Base-by-base conservation (phyloP, 2,888 invertebrate genomes). In the Macropis europaea region DNA sequence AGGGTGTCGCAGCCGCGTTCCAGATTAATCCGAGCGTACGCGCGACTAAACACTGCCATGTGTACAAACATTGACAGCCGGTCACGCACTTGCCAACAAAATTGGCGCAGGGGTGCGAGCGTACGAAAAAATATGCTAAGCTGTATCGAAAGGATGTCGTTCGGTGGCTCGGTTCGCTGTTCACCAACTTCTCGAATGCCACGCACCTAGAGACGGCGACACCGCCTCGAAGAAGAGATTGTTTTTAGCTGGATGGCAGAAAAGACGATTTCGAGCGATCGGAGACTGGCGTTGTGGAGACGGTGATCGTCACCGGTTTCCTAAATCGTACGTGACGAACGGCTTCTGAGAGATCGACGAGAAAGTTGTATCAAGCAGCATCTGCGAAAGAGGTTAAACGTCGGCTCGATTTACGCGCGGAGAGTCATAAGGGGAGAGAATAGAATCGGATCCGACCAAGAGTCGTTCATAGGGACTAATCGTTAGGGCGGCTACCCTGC, bases 1-100 rank as follows among this genome's bases (percentile, higher is more conserved):
- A 82, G 81, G 79, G 81, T 78, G 76, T 79, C 82, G 78, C 82
- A n/a, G n/a, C n/a, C n/a, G 56, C 81, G 63, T 70, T 62, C 72
- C 72, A 76, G 74, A 74, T 73, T 86, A 86, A 85, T 85, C 83
- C 79, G 74, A 78, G 78, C 80, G 82, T 78, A 82, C 64, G 72
- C 81, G 82, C 80, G 75, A 77, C 84, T 84, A 86, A 85, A 86
- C 75, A 82, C 62, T 81, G 87, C 87, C 88, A 89, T 89, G 88
- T 89, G 89, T 88, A 88, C 88, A 89, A 89, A 89, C 88, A 88
- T 78, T 85, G 86, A 87, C 88, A 88, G 88, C 87, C 87, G 87
- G 88, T 86, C 79, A 76, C 72, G 78, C 85, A 85, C 85, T 86
- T 84, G 85, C 84, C 84, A 77, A 81, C 79, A 83, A 79, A 73